Percentiles rank a stretch among this genome's conserved stretches.
Evolutionary conservation across 2,797 vertebrate genomes (phyloP).

Genomic region (Emys orbicularis): DNA sequence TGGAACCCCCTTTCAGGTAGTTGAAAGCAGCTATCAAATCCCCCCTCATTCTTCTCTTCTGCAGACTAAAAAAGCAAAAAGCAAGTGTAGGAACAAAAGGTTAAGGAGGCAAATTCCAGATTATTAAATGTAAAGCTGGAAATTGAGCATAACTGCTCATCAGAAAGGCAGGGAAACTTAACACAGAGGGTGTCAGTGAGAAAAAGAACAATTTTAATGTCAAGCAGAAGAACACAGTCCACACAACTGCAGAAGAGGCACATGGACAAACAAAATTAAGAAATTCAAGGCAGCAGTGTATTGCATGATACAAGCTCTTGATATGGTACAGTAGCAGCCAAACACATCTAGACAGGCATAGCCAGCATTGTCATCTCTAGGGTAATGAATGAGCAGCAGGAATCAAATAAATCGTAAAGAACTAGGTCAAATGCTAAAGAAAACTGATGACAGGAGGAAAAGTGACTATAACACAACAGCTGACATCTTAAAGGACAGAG

Average conservation of each 20-base stretch:
- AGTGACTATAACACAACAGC: background rate
- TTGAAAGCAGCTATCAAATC: too few relatives aligned
- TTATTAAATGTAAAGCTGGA: constrained; percentile 14
- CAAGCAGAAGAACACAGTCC: constrained; percentile 60
- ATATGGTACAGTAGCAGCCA: constrained; percentile 16
- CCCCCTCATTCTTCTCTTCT: too few relatives aligned
- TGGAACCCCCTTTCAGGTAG: too few relatives aligned
- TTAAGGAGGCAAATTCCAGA: background rate
- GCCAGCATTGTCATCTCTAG: background rate
- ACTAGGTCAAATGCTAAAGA: constrained; percentile 4
- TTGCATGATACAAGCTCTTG: constrained; percentile 43
- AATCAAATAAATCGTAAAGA: background rate
- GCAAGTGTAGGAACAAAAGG: background rate
- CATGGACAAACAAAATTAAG: constrained; percentile 53
- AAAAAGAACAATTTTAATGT: background rate
- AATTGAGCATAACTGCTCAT: constrained; percentile 56
- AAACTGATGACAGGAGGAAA: background rate
- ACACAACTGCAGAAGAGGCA: constrained; percentile 40
- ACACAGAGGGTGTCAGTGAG: constrained; percentile 37
- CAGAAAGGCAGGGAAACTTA: constrained; percentile 70
- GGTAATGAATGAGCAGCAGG: background rate
- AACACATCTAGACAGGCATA: constrained; percentile 2
- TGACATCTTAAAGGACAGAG: background rate
- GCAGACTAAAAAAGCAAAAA: background rate
- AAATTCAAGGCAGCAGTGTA: constrained; percentile 57